A percentile compares a stretch with the other conserved stretches of the same genome.
Evolutionary conservation across 1,140 invertebrate genomes (phyloP).

Genomic region (Hylaeus volcanicus): DNA sequence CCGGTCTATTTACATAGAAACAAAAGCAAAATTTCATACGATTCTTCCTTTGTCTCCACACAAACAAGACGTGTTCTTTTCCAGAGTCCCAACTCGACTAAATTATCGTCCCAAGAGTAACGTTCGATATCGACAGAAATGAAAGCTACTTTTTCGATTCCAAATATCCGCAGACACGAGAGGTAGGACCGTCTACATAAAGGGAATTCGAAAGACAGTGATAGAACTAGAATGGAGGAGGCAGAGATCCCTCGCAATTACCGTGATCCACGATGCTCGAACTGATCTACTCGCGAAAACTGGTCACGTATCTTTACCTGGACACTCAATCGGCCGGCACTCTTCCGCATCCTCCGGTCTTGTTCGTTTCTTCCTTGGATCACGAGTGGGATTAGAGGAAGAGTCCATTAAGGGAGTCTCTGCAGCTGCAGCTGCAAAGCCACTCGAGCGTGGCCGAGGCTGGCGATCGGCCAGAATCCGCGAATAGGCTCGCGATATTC

Average conservation of each 20-base stretch:
- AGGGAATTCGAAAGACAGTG: conserved; percentile 16
- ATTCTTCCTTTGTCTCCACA: too few species aligned
- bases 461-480: conserved; percentile 51
- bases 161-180: neutral
- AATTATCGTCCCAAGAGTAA: neutral
- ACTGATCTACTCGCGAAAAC: conserved; percentile 63
- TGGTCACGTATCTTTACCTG: conserved; percentile 65
- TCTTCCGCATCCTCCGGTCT: conserved; percentile 28
- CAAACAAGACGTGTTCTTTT: neutral
- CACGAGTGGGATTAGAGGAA: conserved; percentile 63
- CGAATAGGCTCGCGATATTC: conserved; percentile 32
- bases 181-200: neutral
- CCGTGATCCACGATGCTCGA: conserved; percentile 50
- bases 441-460: conserved; percentile 34
- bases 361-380: conserved; percentile 41
- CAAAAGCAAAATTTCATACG: too few species aligned
- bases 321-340: conserved; percentile 64
- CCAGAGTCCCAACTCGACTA: neutral
- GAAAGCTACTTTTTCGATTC: too few species aligned
- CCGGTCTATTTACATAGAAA: too few species aligned
- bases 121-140: neutral
- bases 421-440: conserved; percentile 40
- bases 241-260: conserved; percentile 53
- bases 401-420: conserved; percentile 63
- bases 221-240: conserved; percentile 11